These are phyloP conservation scores for Perognathus longimembris DNA, from an alignment of 2,113 vertebrate species.

Conservation along the genomic window DNA sequence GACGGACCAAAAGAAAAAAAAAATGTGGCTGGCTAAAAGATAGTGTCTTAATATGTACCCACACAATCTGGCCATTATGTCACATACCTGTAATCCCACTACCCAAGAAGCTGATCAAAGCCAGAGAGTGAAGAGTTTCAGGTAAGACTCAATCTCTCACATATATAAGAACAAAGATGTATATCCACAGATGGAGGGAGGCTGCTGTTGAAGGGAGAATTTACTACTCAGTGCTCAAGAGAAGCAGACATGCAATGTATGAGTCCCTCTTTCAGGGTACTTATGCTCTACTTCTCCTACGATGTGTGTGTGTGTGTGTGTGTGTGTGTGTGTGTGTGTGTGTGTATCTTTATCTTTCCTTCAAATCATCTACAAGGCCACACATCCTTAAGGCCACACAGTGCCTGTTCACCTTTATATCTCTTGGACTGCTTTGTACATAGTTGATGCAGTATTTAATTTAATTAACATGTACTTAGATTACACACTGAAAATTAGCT, in stretches of 20 bases:
- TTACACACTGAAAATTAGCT: not conserved
- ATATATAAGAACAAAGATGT: not conserved
- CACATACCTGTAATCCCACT: not conserved
- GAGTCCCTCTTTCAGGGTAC: not conserved
- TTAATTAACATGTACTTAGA: not conserved
- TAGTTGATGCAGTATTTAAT: not conserved
- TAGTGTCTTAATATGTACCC: not conserved
- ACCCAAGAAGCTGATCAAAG: not conserved
- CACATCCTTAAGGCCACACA: not conserved
- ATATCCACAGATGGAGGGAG: not conserved
- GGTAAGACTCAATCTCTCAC: not conserved
- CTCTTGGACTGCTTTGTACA: not conserved
- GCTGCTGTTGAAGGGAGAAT: not conserved
- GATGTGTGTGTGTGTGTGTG: no score
- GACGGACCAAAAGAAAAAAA: not conserved
- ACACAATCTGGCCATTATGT: not conserved
- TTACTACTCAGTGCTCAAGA: not conserved
- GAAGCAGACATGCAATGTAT: not conserved
- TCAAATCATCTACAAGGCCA: not conserved
- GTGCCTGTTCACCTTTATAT: not conserved
- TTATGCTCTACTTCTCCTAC: not conserved
- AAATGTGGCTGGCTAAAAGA: not conserved
- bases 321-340: no score
- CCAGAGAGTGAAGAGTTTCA: no score
- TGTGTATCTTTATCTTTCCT: not conserved